Percentiles rank a stretch among this genome's conserved stretches.
Evolutionary conservation across 2,797 vertebrate species (phyloP).

Genomic region (Coendou prehensilis): DNA sequence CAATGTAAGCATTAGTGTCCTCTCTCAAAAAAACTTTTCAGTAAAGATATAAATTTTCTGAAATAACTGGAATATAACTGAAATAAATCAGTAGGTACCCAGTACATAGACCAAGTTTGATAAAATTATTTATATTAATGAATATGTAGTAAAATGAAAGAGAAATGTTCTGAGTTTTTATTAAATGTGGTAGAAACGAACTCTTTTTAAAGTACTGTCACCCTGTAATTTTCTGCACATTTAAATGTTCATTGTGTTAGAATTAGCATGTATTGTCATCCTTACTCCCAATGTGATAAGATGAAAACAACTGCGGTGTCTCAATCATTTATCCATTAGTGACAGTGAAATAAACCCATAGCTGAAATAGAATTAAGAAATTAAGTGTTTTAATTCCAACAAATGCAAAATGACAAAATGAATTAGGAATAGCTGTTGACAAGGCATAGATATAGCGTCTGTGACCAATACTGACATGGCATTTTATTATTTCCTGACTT

Average conservation of each 20-base stretch:
- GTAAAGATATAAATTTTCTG: slow-evolving; percentile 19
- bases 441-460: not conserved
- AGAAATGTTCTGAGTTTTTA: slow-evolving; percentile 46
- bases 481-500: slow-evolving; percentile 37
- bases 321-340: slow-evolving; percentile 72
- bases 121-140: slow-evolving; percentile 34
- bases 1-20: not conserved
- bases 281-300: not conserved
- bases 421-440: slow-evolving; percentile 55
- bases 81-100: not conserved
- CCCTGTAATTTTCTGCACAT: slow-evolving; percentile 63
- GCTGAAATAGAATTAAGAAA: slow-evolving; percentile 76
- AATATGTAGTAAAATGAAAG: slow-evolving; percentile 27
- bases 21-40: not conserved
- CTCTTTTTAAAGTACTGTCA: slow-evolving; percentile 35
- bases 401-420: slow-evolving; percentile 68
- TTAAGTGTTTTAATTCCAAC: slow-evolving; percentile 67
- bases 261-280: slow-evolving; percentile 72
- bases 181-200: slow-evolving; percentile 10
- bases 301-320: slow-evolving; percentile 47
- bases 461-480: not conserved
- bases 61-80: not conserved
- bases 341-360: slow-evolving; percentile 59
- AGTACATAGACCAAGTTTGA: not conserved
- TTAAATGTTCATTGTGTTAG: slow-evolving; percentile 71